Evolutionary conservation across 2,888 invertebrate genomes (phyloP).

Genomic region (Drosophila gaucha): DNA sequence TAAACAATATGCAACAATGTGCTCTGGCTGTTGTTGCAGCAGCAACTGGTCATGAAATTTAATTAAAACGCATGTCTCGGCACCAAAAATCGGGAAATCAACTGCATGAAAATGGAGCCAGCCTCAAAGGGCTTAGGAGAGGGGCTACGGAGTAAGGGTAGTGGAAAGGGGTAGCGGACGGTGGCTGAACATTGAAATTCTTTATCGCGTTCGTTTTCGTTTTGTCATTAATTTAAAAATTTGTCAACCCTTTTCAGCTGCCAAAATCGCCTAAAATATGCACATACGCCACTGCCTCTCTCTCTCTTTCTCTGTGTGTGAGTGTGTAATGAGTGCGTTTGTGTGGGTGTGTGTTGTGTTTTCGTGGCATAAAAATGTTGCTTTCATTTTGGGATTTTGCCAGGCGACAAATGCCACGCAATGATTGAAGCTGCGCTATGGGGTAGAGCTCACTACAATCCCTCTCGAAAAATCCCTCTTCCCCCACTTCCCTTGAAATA

Average conservation of each 20-base stretch:
- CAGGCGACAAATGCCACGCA: constrained; percentile 25
- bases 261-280: constrained; percentile 53
- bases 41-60: constrained; percentile 62
- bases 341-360: constrained; percentile 3
- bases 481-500: background rate
- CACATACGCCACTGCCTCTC: background rate
- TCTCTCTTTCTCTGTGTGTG: background rate
- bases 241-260: constrained; percentile 75
- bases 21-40: constrained; percentile 13
- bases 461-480: too few relatives aligned
- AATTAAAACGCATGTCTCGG: constrained; percentile 63
- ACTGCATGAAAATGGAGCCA: constrained; percentile 21
- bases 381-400: constrained; percentile 48
- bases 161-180: background rate
- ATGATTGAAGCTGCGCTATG: constrained; percentile 31
- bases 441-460: background rate
- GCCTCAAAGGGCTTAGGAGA: background rate
- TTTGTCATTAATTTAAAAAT: constrained; percentile 78
- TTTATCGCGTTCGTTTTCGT: constrained; percentile 45
- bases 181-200: constrained; percentile 41
- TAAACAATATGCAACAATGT: constrained; percentile 48
- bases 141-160: background rate
- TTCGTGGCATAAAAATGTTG: constrained; percentile 29
- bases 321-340: background rate
- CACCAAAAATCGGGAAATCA: constrained; percentile 2